These are phyloP conservation scores for Carterocephalus palaemon DNA, from an alignment of 2,888 invertebrate species.

Conservation along the genomic window DNA sequence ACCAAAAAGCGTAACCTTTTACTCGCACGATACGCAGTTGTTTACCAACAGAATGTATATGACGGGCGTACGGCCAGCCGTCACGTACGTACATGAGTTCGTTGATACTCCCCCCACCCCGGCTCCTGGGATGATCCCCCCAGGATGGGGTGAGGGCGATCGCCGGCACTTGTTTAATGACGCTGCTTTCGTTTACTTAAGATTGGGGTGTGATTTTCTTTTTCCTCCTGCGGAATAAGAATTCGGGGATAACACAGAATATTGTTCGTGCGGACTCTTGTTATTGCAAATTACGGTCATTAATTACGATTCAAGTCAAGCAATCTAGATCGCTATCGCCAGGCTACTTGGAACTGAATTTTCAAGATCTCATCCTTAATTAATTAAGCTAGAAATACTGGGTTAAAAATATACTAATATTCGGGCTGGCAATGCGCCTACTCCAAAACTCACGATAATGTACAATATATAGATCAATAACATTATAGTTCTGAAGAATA, in stretches of 20 bases:
- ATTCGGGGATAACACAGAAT: constrained; percentile 13
- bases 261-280: constrained; percentile 2
- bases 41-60: constrained; percentile 73
- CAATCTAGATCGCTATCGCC: too few species aligned
- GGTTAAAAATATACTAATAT: too few species aligned
- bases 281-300: not conserved
- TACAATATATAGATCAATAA: too few species aligned
- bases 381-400: too few species aligned
- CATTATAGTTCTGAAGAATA: too few species aligned
- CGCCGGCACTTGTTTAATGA: constrained; percentile 64
- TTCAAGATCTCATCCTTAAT: too few species aligned
- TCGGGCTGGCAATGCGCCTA: too few species aligned
- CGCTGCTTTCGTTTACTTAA: constrained; percentile 65
- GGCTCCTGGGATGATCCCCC: constrained; percentile 52
- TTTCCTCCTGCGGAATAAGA: constrained; percentile 31
- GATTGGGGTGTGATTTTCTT: constrained; percentile 58
- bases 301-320: too few species aligned
- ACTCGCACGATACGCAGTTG: constrained; percentile 50
- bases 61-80: constrained; percentile 58
- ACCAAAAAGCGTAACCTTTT: constrained; percentile 15
- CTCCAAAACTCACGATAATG: too few species aligned
- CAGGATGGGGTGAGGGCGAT: constrained; percentile 52
- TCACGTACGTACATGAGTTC: constrained; percentile 72
- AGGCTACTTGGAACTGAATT: too few species aligned
- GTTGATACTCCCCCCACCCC: constrained; percentile 66